Percentiles rank a stretch among this genome's conserved stretches.
These are phyloP conservation scores for Bombus balteatus DNA, from an alignment of 1,140 invertebrate genomes.

Conservation along the genomic window DNA sequence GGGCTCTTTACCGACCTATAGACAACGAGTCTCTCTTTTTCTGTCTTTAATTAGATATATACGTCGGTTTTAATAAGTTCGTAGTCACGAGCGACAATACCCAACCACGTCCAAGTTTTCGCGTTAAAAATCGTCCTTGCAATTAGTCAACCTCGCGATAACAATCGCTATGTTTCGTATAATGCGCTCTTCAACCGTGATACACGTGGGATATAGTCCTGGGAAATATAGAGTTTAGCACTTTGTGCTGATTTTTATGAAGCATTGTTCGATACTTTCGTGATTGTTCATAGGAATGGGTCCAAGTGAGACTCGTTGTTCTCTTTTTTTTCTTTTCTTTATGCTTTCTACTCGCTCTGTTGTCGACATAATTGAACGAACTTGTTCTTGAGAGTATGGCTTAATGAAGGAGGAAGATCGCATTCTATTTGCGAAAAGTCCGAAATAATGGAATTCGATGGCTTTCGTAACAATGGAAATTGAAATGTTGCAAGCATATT, in stretches of 20 bases:
- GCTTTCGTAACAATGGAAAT: no score
- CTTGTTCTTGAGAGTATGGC: background rate
- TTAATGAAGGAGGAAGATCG: background rate
- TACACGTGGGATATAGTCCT: background rate
- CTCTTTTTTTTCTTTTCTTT: no score
- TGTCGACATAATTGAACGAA: background rate
- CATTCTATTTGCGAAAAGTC: no score
- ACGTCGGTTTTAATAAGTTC: slow-evolving; percentile 3
- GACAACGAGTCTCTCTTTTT: background rate
- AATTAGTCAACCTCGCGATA: slow-evolving; percentile 29
- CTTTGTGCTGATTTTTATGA: slow-evolving; percentile 8
- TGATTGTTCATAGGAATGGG: slow-evolving; percentile 1
- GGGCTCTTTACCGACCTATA: slow-evolving; percentile 1
- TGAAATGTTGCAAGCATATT: no score
- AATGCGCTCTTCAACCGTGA: slow-evolving; percentile 2
- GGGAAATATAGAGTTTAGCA: background rate
- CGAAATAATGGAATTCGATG: no score
- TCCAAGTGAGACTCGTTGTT: background rate
- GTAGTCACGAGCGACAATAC: background rate
- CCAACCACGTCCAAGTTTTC: background rate
- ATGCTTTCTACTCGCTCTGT: background rate
- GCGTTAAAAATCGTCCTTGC: slow-evolving; percentile 13
- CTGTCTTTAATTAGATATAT: slow-evolving; percentile 28
- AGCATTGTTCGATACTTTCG: slow-evolving; percentile 9
- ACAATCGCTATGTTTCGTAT: background rate